These are phyloP conservation scores for Tetraodon nigroviridis DNA, from an alignment of 2,113 vertebrate genomes.

Conservation along the genomic window DNA sequence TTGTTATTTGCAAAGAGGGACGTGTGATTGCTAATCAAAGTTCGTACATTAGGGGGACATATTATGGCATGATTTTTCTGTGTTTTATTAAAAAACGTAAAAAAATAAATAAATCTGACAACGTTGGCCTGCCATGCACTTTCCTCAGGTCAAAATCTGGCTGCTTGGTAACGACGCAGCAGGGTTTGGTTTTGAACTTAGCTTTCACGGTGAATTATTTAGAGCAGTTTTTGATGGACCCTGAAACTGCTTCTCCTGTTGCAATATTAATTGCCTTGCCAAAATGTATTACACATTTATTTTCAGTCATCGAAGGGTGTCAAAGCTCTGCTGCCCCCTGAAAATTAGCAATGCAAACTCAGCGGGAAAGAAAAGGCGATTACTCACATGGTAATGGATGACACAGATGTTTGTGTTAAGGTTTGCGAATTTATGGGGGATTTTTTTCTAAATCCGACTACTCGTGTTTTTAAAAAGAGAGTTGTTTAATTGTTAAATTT, in stretches of 20 bases:
- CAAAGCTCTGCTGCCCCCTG: conserved; percentile 10
- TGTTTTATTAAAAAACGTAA: too few relatives aligned
- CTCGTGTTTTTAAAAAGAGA: background rate
- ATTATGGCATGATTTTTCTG: too few relatives aligned
- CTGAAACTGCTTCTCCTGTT: conserved; percentile 63
- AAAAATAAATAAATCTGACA: too few relatives aligned
- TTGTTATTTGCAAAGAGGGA: too few relatives aligned
- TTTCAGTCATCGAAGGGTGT: conserved; percentile 57
- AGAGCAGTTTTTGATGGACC: conserved; percentile 65
- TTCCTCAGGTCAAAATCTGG: conserved; percentile 28
- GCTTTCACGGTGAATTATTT: conserved; percentile 71
- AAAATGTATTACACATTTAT: conserved; percentile 69
- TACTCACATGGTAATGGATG: conserved; percentile 21
- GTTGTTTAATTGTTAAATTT: background rate
- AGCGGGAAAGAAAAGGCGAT: conserved; percentile 25
- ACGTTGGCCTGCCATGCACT: background rate
- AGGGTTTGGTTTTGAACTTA: conserved; percentile 60
- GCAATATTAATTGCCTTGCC: conserved; percentile 70
- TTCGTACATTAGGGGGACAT: too few relatives aligned
- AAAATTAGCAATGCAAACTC: conserved; percentile 33
- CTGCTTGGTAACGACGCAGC: conserved; percentile 41
- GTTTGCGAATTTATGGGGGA: conserved; percentile 5
- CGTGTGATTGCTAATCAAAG: too few relatives aligned
- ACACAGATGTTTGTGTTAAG: conserved; percentile 13
- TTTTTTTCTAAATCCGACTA: background rate